These are phyloP conservation scores for Andrena dorsata DNA, from an alignment of 2,888 invertebrate genomes.

Conservation along the genomic window DNA sequence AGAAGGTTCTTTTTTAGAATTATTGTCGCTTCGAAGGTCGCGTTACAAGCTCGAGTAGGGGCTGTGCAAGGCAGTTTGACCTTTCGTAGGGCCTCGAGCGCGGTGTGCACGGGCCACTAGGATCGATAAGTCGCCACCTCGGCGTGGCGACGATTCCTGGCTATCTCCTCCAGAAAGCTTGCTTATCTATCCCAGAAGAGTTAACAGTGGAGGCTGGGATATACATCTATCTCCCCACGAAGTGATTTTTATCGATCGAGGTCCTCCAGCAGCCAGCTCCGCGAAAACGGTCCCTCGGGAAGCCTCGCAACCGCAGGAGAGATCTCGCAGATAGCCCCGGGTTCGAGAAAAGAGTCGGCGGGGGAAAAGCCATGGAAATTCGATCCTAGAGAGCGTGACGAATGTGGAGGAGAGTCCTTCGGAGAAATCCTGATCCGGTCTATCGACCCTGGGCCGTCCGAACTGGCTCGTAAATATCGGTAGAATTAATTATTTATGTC, in stretches of 20 bases:
- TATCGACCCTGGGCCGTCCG: neutral
- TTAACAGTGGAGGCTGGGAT: too few species aligned
- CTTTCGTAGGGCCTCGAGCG: slow-evolving; percentile 40
- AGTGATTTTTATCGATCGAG: slow-evolving; percentile 34
- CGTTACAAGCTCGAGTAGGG: slow-evolving; percentile 26
- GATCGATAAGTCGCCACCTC: slow-evolving; percentile 67
- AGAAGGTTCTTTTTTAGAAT: too few species aligned
- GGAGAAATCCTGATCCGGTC: slow-evolving; percentile 13
- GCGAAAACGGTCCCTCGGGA: neutral
- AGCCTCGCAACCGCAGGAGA: neutral
- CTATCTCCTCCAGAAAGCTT: too few species aligned
- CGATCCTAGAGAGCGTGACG: slow-evolving; percentile 17
- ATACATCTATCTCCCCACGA: slow-evolving; percentile 30
- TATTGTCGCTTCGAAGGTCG: too few species aligned
- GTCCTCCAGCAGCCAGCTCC: slow-evolving; percentile 26
- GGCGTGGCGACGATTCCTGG: slow-evolving; percentile 34
- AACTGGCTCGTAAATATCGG: slow-evolving; percentile 13
- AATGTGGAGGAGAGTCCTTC: slow-evolving; percentile 8
- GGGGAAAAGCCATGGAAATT: slow-evolving; percentile 19
- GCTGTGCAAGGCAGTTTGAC: slow-evolving; percentile 58
- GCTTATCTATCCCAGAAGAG: too few species aligned
- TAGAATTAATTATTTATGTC: slow-evolving; percentile 39
- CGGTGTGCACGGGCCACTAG: slow-evolving; percentile 56
- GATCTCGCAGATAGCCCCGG: slow-evolving; percentile 9
- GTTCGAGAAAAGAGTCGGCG: neutral